Percentiles rank a stretch among this genome's conserved stretches.
phyloP scores from a whole-genome alignment of 2,888 invertebrate species.

The Macropis europaea region DNA sequence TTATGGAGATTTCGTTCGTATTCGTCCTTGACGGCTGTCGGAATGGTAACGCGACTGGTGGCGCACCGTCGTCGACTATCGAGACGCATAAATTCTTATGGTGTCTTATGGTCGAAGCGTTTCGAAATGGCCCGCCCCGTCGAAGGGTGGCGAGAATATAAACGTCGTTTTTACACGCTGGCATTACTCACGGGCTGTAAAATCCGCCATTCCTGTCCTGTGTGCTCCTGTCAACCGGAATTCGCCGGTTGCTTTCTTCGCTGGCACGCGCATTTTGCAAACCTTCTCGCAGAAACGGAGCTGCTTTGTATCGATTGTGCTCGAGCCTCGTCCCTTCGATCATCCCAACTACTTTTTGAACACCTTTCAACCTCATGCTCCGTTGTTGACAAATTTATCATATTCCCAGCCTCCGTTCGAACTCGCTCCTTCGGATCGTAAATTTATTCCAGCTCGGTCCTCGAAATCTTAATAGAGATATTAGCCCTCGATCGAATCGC shows the following conservation, averaged over 20 bases:
- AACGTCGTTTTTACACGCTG: constrained; percentile 60
- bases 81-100: constrained; percentile 61
- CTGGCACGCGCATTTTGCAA: neutral
- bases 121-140: constrained; percentile 49
- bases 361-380: too few relatives aligned
- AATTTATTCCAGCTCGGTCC: too few relatives aligned
- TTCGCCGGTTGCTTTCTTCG: neutral
- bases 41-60: constrained; percentile 40
- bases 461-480: too few relatives aligned
- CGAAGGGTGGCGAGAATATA: constrained; percentile 53
- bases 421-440: too few relatives aligned
- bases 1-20: constrained; percentile 43
- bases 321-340: neutral
- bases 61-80: constrained; percentile 28
- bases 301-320: neutral
- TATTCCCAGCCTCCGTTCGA: too few relatives aligned
- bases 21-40: constrained; percentile 36
- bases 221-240: neutral
- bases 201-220: constrained; percentile 5
- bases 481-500: neutral
- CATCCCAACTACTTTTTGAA: constrained; percentile 33
- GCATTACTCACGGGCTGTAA: constrained; percentile 58
- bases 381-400: too few relatives aligned
- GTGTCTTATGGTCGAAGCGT: constrained; percentile 55
- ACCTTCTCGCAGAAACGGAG: too few relatives aligned